These are phyloP conservation scores for Perognathus longimembris DNA, from an alignment of 2,113 vertebrate species.

Conservation along the genomic window DNA sequence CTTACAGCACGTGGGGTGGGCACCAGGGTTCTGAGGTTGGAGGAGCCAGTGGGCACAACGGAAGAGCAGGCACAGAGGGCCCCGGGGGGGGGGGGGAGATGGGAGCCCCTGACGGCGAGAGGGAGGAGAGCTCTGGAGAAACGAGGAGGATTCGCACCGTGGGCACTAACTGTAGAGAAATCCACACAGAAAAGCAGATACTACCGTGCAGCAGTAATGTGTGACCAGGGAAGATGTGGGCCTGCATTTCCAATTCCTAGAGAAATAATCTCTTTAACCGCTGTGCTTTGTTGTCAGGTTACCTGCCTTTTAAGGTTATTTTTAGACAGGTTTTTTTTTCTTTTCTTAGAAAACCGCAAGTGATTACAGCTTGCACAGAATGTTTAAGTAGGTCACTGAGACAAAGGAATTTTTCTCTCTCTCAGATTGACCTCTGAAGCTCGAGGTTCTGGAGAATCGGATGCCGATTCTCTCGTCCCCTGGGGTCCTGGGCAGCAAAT, in stretches of 20 bases:
- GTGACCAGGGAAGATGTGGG: not conserved
- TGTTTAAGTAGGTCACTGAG: constrained; percentile 62
- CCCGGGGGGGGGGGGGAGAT: not conserved
- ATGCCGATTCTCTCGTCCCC: constrained; percentile 19
- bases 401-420: constrained; percentile 29
- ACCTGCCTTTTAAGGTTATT: constrained; percentile 66
- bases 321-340: constrained; percentile 37
- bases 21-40: no score
- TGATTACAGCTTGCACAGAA: constrained; percentile 59
- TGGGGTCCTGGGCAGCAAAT: constrained; percentile 1
- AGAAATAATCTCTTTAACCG: constrained; percentile 31
- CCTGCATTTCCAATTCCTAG: not conserved
- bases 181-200: not conserved
- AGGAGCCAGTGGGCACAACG: not conserved
- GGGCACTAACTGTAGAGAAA: not conserved
- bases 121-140: not conserved
- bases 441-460: constrained; percentile 6
- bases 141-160: not conserved
- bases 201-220: no score
- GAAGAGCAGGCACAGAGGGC: not conserved
- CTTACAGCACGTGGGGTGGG: no score
- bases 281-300: constrained; percentile 48
- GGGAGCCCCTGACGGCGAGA: not conserved
- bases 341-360: constrained; percentile 67
- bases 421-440: constrained; percentile 50